These are phyloP conservation scores for Drosophila leontia DNA, from an alignment of 1,140 invertebrate genomes.

Conservation along the genomic window DNA sequence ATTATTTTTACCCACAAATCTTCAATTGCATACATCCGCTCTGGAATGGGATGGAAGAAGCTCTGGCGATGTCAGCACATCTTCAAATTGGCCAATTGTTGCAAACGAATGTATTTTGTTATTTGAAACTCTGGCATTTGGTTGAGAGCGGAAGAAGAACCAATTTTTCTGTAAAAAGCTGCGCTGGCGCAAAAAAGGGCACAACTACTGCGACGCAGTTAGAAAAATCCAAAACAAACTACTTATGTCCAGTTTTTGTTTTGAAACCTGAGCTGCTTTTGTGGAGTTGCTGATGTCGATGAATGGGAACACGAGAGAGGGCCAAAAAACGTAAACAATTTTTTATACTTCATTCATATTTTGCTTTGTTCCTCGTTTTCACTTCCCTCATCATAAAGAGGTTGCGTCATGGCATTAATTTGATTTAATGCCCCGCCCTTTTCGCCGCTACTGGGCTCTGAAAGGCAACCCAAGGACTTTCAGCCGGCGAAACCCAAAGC, in stretches of 20 bases:
- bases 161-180: conserved; percentile 40
- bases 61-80: conserved; percentile 42
- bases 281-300: conserved; percentile 24
- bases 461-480: conserved; percentile 53
- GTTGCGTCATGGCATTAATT: conserved; percentile 66
- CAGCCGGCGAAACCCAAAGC: conserved; percentile 33
- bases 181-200: conserved; percentile 47
- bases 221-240: conserved; percentile 60
- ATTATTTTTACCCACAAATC: conserved; percentile 59
- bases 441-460: conserved; percentile 8
- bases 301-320: conserved; percentile 33
- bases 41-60: conserved; percentile 9
- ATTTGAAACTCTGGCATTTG: conserved; percentile 31
- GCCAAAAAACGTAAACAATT: conserved; percentile 66
- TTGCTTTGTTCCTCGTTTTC: conserved; percentile 3
- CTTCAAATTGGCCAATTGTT: conserved; percentile 26
- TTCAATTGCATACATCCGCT: conserved; percentile 61
- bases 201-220: conserved; percentile 59
- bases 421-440: conserved; percentile 40
- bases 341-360: conserved; percentile 16
- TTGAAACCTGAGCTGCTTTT: conserved; percentile 63
- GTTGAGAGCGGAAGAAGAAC: conserved; percentile 29
- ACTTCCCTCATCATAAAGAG: conserved; percentile 14
- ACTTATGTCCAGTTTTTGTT: conserved; percentile 65
- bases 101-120: conserved; percentile 59